These are phyloP conservation scores for Polietes domitor DNA, from an alignment of 2,888 invertebrate genomes.

Conservation along the genomic window DNA sequence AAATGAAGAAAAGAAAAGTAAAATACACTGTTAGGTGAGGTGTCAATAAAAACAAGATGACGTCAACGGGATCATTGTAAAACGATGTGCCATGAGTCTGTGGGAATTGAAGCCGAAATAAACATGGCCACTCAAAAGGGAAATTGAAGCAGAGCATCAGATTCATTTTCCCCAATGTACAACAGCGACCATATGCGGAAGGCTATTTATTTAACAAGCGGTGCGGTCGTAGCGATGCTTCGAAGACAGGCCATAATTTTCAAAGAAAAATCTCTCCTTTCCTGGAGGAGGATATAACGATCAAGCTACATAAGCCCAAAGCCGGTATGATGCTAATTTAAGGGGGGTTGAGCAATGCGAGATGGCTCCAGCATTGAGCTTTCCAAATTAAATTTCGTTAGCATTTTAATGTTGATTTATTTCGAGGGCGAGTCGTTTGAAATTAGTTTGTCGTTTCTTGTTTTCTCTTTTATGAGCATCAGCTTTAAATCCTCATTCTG, in stretches of 20 bases:
- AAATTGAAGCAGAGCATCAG: too few relatives aligned
- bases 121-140: too few relatives aligned
- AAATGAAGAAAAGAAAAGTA: too few relatives aligned
- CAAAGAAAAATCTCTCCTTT: neutral
- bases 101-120: too few relatives aligned
- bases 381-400: neutral
- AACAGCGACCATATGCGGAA: too few relatives aligned
- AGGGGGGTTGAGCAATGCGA: neutral
- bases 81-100: too few relatives aligned
- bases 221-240: too few relatives aligned
- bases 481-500: neutral
- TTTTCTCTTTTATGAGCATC: neutral
- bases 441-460: neutral
- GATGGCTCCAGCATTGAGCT: neutral
- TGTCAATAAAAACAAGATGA: neutral
- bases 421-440: neutral
- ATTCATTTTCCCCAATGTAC: too few relatives aligned
- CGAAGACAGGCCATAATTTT: neutral
- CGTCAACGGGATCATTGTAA: neutral
- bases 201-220: too few relatives aligned
- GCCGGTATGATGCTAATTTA: neutral
- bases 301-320: neutral
- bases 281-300: neutral
- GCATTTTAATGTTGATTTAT: neutral
- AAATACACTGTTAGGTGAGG: too few relatives aligned